A percentile compares a stretch with the other conserved stretches of the same genome.
phyloP scores from a whole-genome alignment of 2,888 invertebrate species.

The Empis livida region DNA sequence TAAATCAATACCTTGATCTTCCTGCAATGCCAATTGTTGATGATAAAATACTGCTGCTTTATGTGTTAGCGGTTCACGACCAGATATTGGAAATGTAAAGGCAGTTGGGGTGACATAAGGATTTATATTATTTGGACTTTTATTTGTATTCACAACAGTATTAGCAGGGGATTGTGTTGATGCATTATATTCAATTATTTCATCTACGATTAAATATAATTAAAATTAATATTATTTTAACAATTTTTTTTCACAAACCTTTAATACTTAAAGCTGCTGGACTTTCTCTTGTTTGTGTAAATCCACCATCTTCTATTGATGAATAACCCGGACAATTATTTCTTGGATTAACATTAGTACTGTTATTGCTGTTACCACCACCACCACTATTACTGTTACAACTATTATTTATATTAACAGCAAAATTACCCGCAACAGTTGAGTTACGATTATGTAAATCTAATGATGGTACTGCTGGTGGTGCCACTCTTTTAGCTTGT shows the following conservation, averaged over 20 bases:
- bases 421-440: constrained; percentile 4
- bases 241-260: constrained; percentile 19
- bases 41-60: constrained; percentile 69
- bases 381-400: neutral
- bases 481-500: constrained; percentile 83
- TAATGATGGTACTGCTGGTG: constrained; percentile 64
- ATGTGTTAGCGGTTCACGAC: constrained; percentile 53
- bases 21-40: constrained; percentile 68
- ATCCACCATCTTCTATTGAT: constrained; percentile 36
- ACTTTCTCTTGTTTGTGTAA: constrained; percentile 33
- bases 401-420: neutral
- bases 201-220: constrained; percentile 7
- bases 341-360: constrained; percentile 13
- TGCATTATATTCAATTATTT: constrained; percentile 19
- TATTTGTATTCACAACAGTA: constrained; percentile 13
- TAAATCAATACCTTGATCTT: constrained; percentile 81
- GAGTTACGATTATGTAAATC: constrained; percentile 56
- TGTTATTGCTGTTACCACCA: constrained; percentile 22
- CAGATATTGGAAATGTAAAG: constrained; percentile 61
- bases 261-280: constrained; percentile 34
- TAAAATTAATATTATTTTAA: neutral
- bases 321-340: constrained; percentile 31
- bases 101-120: constrained; percentile 31
- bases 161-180: constrained; percentile 1
- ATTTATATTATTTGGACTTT: constrained; percentile 14